A percentile compares a stretch with the other conserved stretches of the same genome.
Evolutionary conservation across 1,140 invertebrate species (phyloP).

Genomic region (Diuraphis noxia): DNA sequence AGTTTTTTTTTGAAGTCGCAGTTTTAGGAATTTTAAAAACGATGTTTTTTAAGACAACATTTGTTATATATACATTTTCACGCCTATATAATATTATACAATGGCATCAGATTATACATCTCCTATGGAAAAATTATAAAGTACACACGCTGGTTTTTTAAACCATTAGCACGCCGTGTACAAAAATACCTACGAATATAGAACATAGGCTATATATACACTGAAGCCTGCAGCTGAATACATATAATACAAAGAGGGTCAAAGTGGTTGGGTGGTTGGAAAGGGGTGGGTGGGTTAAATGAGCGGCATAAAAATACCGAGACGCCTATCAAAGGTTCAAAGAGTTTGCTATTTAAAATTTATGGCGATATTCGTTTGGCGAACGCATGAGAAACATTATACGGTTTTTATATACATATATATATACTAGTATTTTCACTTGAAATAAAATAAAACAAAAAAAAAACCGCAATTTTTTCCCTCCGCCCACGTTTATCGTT

Average conservation of each 20-base stretch:
- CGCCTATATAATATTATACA: not conserved
- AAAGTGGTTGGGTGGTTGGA: no score
- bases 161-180: not conserved
- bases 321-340: slow-evolving; percentile 50
- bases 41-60: no score
- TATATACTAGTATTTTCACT: not conserved
- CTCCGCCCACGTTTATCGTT: not conserved
- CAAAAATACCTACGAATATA: not conserved
- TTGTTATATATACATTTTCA: not conserved
- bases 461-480: slow-evolving; percentile 9
- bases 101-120: no score
- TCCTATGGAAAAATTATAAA: not conserved
- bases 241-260: not conserved
- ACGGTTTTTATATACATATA: not conserved
- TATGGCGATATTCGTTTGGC: slow-evolving; percentile 41
- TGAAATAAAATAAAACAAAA: not conserved
- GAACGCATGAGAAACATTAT: slow-evolving; percentile 6
- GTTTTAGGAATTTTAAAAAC: not conserved
- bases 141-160: not conserved
- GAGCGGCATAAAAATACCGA: slow-evolving; percentile 46
- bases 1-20: no score
- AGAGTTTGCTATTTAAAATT: slow-evolving; percentile 36
- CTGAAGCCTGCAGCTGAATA: not conserved
- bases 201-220: not conserved
- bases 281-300: not conserved